phyloP scores from a whole-genome alignment of 2,113 vertebrate genomes.

The Bolborhynchus lineola region DNA sequence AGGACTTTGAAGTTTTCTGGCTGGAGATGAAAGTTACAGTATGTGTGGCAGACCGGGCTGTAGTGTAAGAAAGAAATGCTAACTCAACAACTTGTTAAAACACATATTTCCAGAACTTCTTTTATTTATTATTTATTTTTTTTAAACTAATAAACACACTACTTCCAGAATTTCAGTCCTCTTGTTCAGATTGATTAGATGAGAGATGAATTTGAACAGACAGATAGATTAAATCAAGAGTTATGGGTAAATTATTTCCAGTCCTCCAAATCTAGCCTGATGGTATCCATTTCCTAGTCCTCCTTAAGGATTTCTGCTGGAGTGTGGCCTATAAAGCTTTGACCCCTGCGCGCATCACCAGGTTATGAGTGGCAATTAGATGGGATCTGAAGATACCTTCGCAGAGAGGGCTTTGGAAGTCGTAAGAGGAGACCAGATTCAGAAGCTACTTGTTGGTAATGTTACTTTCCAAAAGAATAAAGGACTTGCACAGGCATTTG shows the following conservation, averaged over 20 bases:
- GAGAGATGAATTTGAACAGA: slow-evolving; percentile 59
- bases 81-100: slow-evolving; percentile 49
- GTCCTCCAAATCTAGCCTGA: slow-evolving; percentile 32
- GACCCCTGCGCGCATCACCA: not conserved
- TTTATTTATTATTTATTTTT: not conserved
- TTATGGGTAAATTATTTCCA: slow-evolving; percentile 63
- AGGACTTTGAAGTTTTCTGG: slow-evolving; percentile 57
- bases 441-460: not conserved
- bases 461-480: not conserved
- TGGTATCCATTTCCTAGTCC: slow-evolving; percentile 58
- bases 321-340: not conserved
- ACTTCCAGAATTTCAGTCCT: slow-evolving; percentile 34
- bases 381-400: not conserved
- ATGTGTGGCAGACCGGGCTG: not conserved
- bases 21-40: slow-evolving; percentile 62
- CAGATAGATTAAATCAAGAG: slow-evolving; percentile 58
- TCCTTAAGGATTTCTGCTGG: slow-evolving; percentile 33
- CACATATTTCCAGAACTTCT: slow-evolving; percentile 4
- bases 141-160: slow-evolving; percentile 33
- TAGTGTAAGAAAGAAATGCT: slow-evolving; percentile 35
- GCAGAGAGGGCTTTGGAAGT: not conserved
- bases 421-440: not conserved
- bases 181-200: slow-evolving; percentile 51
- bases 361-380: not conserved
- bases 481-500: not conserved